Evolutionary conservation across 2,888 invertebrate genomes (phyloP), one percentile per base, ranked within the genome.

Genomic region (Celastrina argiolus): DNA sequence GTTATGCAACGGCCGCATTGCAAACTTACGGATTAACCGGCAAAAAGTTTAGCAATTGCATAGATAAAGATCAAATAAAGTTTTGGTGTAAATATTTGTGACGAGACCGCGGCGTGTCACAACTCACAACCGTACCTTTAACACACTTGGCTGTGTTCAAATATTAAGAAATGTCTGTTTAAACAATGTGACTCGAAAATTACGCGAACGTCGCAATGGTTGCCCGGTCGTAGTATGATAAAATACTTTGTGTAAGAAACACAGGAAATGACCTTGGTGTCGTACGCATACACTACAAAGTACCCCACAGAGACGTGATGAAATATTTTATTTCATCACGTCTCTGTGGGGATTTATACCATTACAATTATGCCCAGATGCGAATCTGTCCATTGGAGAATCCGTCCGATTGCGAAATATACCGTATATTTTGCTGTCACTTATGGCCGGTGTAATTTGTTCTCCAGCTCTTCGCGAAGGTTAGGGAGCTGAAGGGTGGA

Each of bases 391-490:
- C 16, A 16, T 16, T 16, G 7, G 7, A 42, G 16, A 42, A 16
- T n/a, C 16, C 7, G 2, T 42, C 8, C 16, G 16, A 16, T 42
- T 42, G 41, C n/a, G n/a, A 41, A 5, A 7, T 2, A 42, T 39
- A n/a, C n/a, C 4, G 31, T 5, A 31, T 4, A 4, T 31, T 31
- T 3, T 5, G 0, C 31, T 31, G 7, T 31, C 31, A 31, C n/a
- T n/a, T 28, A 28, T 31, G 31, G 1, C 31, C 5, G 31, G 31
- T 31, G 1, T 31, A 31, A 31, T 31, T n/a, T 45, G 4, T 31
- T 58, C 74, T 90, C 5, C 87, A 97, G 97, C 86, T 97, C 0
- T 97, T 96, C 82, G 96, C 96, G 71, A 89, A 93, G 74, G 88
- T 97, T 1, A 94, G 94, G 71, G 83, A 91, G 42, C 78, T 93